Base-by-base conservation (phyloP, 2,113 vertebrate species). In the Hemiscyllium ocellatum region DNA sequence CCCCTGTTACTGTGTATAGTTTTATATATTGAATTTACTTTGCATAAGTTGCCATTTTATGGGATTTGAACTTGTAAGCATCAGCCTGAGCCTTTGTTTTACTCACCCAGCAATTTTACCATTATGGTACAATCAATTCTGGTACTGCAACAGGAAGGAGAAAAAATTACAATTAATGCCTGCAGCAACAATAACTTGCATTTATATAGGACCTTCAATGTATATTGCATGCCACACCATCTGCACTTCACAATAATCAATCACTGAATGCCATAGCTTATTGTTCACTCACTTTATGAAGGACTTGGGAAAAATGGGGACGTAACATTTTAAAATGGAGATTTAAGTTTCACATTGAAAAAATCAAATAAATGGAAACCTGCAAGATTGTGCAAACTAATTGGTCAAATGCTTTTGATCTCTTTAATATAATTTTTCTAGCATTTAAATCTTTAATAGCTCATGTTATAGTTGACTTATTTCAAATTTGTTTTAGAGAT, bases 401-500 rank as follows among this genome's bases (percentile, higher is more conserved):
- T 19, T 68, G 61, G 19, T 93, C 89, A 66, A 22, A 93, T 37
- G 15, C n/a, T 33, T 91, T 91, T 93, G 56, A 33, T 93, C 19
- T 91, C 52, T n/a, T 93, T 68, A 37, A 93, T 37, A 15, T 87
- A 56, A 29, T 93, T 37, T 87, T 93, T 93, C 33, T 61, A 93
- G 61, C n/a, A 93, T 93, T 66, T 93, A 66, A 93, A 93, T 93
- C 37, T 66, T 93, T 93, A 66, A 93, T 66, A 66, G 10, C 19
- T 65, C 61, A 22, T 42, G 89, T 93, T 65, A 93, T 66, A 93
- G 61, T 68, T 8, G 33, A n/a, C 89, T 93, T 93, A n/a, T 66
- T 93, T 93, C 89, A 93, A 93, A 66, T 68, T 93, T 93, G 13
- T 93, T 66, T 93, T 93, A 66, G n/a, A n/a, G 17, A 68, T 66